Percentiles rank a stretch among this genome's conserved stretches.
phyloP scores from a whole-genome alignment of 2,113 vertebrate genomes.

The Edolisoma coerulescens region DNA sequence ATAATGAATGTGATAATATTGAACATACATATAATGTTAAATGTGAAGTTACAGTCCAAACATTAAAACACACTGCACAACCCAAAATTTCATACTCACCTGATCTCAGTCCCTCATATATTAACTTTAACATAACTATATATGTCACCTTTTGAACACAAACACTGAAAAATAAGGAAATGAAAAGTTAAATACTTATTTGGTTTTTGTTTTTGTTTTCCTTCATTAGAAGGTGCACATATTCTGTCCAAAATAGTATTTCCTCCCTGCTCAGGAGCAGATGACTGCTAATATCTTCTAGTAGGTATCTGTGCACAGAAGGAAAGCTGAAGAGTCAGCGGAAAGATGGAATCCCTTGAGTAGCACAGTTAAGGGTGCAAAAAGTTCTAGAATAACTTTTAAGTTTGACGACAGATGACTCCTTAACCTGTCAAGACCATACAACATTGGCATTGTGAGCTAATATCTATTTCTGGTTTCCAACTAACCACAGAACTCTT shows the following conservation, averaged over 20 bases:
- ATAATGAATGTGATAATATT: neutral
- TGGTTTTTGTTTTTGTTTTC: neutral
- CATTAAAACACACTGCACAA: neutral
- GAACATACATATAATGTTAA: neutral
- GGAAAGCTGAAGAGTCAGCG: neutral
- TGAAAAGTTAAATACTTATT: neutral
- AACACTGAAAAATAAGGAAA: neutral
- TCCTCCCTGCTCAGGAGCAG: neutral
- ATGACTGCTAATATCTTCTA: neutral
- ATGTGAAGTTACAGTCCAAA: neutral
- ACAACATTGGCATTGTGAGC: neutral
- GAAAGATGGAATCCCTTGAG: neutral
- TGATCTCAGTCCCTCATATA: neutral
- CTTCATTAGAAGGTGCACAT: neutral
- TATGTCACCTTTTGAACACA: neutral
- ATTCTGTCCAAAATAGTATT: neutral
- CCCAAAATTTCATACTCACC: neutral
- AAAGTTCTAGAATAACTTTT: neutral
- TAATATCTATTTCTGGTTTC: constrained; percentile 24
- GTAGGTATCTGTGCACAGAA: neutral
- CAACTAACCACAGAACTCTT: constrained; percentile 20
- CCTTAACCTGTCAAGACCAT: neutral
- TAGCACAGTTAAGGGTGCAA: neutral
- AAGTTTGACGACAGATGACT: neutral
- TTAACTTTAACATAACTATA: neutral